These are phyloP conservation scores for Ochropleura plecta DNA, from an alignment of 2,888 invertebrate species.

Conservation along the genomic window DNA sequence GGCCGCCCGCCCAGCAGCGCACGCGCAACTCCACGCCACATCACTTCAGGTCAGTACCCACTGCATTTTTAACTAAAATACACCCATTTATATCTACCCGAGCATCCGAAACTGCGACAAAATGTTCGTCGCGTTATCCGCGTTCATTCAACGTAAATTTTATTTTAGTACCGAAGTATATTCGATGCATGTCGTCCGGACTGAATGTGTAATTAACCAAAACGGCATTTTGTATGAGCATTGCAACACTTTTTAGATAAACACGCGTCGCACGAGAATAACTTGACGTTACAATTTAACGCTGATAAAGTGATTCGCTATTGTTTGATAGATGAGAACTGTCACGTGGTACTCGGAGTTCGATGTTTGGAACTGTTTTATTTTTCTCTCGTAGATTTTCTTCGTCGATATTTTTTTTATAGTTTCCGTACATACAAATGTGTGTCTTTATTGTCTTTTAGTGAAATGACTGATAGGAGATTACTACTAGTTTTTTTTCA, in stretches of 20 bases:
- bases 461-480: not conserved
- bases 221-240: constrained; percentile 78
- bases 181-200: constrained; percentile 70
- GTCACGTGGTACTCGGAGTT: constrained; percentile 44
- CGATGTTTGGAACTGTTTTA: not conserved
- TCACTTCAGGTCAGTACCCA: constrained; percentile 75
- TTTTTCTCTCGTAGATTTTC: not conserved
- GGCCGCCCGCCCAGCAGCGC: constrained; percentile 85
- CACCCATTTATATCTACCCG: constrained; percentile 38
- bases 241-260: constrained; percentile 74
- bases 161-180: constrained; percentile 73
- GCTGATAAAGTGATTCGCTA: constrained; percentile 33
- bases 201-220: constrained; percentile 79
- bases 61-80: constrained; percentile 66
- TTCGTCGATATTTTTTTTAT: not conserved
- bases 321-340: constrained; percentile 35
- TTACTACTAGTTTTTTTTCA: not conserved
- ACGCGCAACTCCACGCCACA: constrained; percentile 77
- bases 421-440: not conserved
- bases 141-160: constrained; percentile 52
- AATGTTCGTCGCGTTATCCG: constrained; percentile 4
- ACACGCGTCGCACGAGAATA: constrained; percentile 71
- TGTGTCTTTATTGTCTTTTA: not conserved
- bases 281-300: constrained; percentile 60
- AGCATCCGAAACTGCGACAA: constrained; percentile 1